Base-by-base conservation (phyloP, 2,113 vertebrate genomes). In the Lutjanus erythropterus region DNA sequence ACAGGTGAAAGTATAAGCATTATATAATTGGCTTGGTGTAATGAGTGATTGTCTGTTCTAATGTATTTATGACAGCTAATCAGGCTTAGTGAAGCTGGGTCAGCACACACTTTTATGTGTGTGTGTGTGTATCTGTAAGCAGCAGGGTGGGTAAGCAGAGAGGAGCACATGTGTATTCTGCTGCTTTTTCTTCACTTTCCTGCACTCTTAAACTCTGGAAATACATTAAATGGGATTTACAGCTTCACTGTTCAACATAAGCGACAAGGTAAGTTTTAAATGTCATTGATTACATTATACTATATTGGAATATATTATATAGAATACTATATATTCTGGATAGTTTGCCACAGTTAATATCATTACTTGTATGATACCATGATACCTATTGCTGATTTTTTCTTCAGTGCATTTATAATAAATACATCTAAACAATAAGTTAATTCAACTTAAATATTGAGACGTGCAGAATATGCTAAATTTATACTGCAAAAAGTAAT, bases 1-100 rank as follows among this genome's bases (percentile, higher is more conserved):
- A 66, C 18, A 60, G 37, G 25, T 72, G 67, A 70, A 68, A 75
- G 71, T 64, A 55, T 88, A 86, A 85, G 86, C 84, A 80, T 86
- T 84, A 85, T 84, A 85, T 91, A 91, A 94, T 90, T 84, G 89
- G 88, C 81, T 92, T 92, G 85, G 71, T 75, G 59, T 74, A 12
- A 86, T 84, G 82, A 86, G 66, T 89, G 69, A 79, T 85, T 79
- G 78, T 87, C 78, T 88, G 35, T 84, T 78, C 78, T 93, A 83
- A 93, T 90, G 92, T 92, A 78, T 92, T 95, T 94, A 95, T 90
- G 93, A 90, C 88, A 86, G 88, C 78, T 95, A 94, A 95, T 93
- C 90, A 86, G 94, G 94, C 88, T 96, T 94, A 95, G 83, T 69
- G 71, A 61, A 90, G 82, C 89, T 93, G 89, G 90, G 91, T 93